phyloP scores from a whole-genome alignment of 1,140 invertebrate genomes.

The Aleiodes sp. region DNA sequence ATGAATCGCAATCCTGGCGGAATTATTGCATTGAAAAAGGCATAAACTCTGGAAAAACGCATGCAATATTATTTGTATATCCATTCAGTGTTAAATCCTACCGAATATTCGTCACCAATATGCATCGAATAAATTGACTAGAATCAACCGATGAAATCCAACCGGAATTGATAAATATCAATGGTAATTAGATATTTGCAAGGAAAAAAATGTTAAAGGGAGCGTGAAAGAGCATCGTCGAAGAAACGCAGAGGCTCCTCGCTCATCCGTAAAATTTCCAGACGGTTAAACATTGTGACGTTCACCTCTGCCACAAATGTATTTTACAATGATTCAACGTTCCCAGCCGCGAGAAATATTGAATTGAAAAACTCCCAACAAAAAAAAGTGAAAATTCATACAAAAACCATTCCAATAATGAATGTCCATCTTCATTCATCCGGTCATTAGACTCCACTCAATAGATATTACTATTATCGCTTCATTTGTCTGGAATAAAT shows the following conservation, averaged over 20 bases:
- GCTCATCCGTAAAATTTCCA: slow-evolving; percentile 39
- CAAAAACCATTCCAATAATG: background rate
- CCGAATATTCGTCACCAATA: background rate
- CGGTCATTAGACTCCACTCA: background rate
- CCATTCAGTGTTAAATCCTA: too few species aligned
- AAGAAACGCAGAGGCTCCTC: background rate
- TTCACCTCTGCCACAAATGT: slow-evolving; percentile 18
- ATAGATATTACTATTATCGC: background rate
- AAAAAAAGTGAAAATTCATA: background rate
- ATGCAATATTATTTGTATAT: too few species aligned
- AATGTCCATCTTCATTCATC: background rate
- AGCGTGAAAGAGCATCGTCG: slow-evolving; percentile 16
- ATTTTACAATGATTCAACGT: slow-evolving; percentile 15
- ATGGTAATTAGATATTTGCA: background rate
- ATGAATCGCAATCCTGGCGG: too few species aligned
- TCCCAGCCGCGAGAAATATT: background rate
- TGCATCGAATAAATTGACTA: background rate
- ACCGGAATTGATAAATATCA: background rate
- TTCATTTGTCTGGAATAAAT: background rate
- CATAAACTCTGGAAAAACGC: too few species aligned
- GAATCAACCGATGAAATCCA: background rate
- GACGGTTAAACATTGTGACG: slow-evolving; percentile 28
- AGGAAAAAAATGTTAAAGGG: background rate
- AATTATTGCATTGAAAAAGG: too few species aligned
- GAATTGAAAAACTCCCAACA: background rate